These are phyloP conservation scores for Columba janthina DNA, from an alignment of 2,113 vertebrate genomes.

Conservation along the genomic window DNA sequence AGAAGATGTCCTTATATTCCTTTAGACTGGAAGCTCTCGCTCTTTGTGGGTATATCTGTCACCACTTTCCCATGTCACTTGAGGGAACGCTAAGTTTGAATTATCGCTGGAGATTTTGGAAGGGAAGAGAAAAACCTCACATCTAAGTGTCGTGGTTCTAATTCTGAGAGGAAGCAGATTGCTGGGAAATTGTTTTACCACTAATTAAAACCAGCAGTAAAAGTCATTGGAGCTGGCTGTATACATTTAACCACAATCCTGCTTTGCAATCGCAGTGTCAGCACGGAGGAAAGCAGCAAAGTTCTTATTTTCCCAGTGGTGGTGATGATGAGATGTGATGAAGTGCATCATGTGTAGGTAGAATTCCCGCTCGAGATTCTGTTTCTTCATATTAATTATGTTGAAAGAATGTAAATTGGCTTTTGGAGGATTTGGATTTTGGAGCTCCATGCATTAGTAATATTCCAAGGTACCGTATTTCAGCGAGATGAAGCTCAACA, in stretches of 20 bases:
- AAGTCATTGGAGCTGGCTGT: background rate
- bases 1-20: background rate
- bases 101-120: background rate
- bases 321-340: background rate
- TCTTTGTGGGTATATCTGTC: background rate
- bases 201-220: background rate
- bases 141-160: background rate
- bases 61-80: background rate
- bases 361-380: background rate
- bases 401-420: background rate
- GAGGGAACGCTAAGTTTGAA: background rate
- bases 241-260: background rate
- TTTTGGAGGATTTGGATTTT: background rate
- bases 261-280: background rate
- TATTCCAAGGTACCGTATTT: background rate
- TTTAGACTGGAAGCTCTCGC: background rate
- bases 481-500: too few species aligned
- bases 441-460: background rate
- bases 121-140: background rate
- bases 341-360: background rate
- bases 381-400: background rate
- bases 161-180: background rate
- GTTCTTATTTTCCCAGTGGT: background rate
- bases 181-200: background rate
- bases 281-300: background rate